These are phyloP conservation scores for Zhuqinia jingwanae DNA, from an alignment of 2,888 invertebrate species.

Conservation along the genomic window DNA sequence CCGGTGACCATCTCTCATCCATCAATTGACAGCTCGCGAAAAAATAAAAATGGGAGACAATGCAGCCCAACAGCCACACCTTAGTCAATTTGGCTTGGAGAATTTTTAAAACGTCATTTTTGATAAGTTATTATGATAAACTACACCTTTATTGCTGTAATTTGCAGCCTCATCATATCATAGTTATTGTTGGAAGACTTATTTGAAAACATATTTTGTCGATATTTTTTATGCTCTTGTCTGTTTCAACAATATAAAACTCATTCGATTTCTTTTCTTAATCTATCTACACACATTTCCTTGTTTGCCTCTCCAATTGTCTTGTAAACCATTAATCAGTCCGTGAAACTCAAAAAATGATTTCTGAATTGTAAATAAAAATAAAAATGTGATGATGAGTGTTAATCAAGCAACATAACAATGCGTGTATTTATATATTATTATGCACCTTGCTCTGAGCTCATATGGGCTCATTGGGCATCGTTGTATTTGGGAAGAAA, in stretches of 20 bases:
- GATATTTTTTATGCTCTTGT: constrained; percentile 12
- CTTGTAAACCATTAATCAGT: constrained; percentile 46
- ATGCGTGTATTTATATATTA: too few relatives aligned
- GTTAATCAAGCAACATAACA: constrained; percentile 11
- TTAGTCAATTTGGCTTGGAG: constrained; percentile 45
- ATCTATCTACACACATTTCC: background rate
- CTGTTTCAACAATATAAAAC: background rate
- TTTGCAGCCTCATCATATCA: background rate
- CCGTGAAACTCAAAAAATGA: constrained; percentile 22
- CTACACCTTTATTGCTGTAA: background rate
- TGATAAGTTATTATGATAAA: constrained; percentile 43
- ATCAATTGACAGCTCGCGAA: constrained; percentile 39
- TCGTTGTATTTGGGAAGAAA: background rate
- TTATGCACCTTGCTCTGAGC: too few relatives aligned
- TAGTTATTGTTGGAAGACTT: background rate
- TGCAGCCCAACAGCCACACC: constrained; percentile 43
- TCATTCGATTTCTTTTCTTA: constrained; percentile 14
- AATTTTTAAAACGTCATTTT: constrained; percentile 35
- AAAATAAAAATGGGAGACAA: constrained; percentile 47
- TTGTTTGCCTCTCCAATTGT: constrained; percentile 28
- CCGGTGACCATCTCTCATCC: constrained; percentile 19
- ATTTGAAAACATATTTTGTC: background rate
- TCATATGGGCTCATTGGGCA: too few relatives aligned
- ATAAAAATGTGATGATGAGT: too few relatives aligned
- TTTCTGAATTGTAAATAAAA: constrained; percentile 21